Conservation (phyloP, 2,797 vertebrate genomes). For the Macroramphosus scolopax region DNA sequence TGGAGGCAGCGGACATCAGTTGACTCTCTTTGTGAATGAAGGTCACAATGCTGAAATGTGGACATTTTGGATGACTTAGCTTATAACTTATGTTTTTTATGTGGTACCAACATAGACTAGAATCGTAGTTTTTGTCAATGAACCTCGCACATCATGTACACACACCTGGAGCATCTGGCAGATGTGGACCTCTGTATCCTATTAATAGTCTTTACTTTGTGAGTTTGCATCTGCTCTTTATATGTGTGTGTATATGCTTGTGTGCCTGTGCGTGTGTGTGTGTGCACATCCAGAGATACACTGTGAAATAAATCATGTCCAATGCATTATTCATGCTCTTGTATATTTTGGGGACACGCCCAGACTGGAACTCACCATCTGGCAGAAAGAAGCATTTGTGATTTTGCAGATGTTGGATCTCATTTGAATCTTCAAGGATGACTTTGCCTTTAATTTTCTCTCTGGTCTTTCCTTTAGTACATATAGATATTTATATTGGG, state of each 20-base stretch:
- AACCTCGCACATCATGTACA: slow-evolving; percentile 53
- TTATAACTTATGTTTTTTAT: slow-evolving; percentile 55
- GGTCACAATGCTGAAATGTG: slow-evolving; percentile 24
- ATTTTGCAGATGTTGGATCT: slow-evolving; percentile 59
- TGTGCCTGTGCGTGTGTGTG: slow-evolving; percentile 10
- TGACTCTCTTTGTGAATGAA: slow-evolving; percentile 18
- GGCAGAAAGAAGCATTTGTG: slow-evolving; percentile 41
- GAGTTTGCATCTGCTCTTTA: slow-evolving; percentile 16
- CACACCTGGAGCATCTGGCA: slow-evolving; percentile 49
- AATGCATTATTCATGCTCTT: slow-evolving; percentile 64
- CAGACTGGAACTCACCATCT: slow-evolving; percentile 48
- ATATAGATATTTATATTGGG: slow-evolving; percentile 69
- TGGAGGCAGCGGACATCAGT: slow-evolving; percentile 1
- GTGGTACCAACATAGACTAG: slow-evolving; percentile 67
- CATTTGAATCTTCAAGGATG: slow-evolving; percentile 33
- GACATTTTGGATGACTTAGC: slow-evolving; percentile 51
- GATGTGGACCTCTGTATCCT: slow-evolving; percentile 50
- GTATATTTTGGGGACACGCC: slow-evolving; percentile 63
- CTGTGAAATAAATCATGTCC: slow-evolving; percentile 71
- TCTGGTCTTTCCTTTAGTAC: slow-evolving; percentile 51
- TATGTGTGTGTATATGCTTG: slow-evolving; percentile 1
- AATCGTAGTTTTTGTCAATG: slow-evolving; percentile 59
- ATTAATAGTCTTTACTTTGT: slow-evolving; percentile 35
- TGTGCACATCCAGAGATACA: slow-evolving; percentile 62
- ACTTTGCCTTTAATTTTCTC: slow-evolving; percentile 44